Evolutionary conservation across 2,113 vertebrate species (phyloP), one percentile per base, ranked within the genome.

Genomic region (Ciconia stormi): DNA sequence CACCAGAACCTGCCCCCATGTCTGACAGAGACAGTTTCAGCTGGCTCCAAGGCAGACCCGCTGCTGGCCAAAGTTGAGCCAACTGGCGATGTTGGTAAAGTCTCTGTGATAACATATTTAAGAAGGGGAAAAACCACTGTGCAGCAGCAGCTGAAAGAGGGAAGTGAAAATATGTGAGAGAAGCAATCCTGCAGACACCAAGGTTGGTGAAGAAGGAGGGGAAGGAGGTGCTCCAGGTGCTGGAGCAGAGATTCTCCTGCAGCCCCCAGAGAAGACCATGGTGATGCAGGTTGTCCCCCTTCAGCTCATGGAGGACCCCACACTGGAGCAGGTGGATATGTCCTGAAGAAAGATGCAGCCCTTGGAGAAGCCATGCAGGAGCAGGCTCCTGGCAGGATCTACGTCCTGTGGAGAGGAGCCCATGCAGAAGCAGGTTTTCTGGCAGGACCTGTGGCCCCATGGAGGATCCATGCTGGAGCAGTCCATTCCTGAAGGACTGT

Each of bases 141-240:
- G 0, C 14, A 69, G 40, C 2, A 50, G 38, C 22, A 38, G 13
- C 3, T 62, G 38, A 81, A 62, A 66, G 15, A 72, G 2, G 6
- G 4, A 11, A 62, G 3, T 58, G 19, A 82, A 84, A 72, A 55
- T 34, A 23, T 6, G 9, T 29, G 36, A 62, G 29, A 61, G 21
- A 62, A 77, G 12, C 3, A 85, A 14, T 8, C n/a, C 22, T 25
- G 34, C 47, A 81, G 20, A 25, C 13, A 55, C 8, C n/a, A 32
- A 50, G 9, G 15, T 29, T 1, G 2, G 18, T 74, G 27, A 71
- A 74, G 29, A 40, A 62, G 15, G 20, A 29, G 19, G 3, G 2
- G 7, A 2, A 70, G 11, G 6, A 27, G 1, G 17, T 19, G 4
- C 2, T 65, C 8, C 25, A 66, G 40, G 23, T 0, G 1, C 22